Evolutionary conservation across 2,888 invertebrate genomes (phyloP), one percentile per base, ranked within the genome.

Genomic region (Octodonta nipae): DNA sequence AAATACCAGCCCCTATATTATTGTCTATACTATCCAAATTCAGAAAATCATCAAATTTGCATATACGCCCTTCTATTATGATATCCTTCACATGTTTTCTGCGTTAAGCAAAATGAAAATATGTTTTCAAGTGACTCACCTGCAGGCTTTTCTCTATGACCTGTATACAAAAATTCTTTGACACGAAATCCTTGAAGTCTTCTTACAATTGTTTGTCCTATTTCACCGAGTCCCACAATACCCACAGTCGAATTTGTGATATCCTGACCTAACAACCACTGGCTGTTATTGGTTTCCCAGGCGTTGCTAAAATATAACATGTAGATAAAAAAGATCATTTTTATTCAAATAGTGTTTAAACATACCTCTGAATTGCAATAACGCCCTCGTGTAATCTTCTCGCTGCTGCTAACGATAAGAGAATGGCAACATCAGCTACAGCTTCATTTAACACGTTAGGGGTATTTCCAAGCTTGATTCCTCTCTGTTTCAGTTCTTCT

Each of bases 391-490:
- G 75, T 32, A 85, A 69, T 33, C 87, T 47, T 43, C 88, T 70
- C 0, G 79, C 73, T 0, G 87, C 81, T 1, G 75, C 73, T 28
- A 93, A 67, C 34, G 84, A 53, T 3, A 92, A 60, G 2, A 83
- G 72, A 1, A 93, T 68, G 0, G 86, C 78, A 14, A 83, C 64
- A 52, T 93, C 89, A 2, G 92, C 88, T 0, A 86, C 84, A 0
- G 86, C 77, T 35, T 71, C 67, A 31, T 78, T 73, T 8, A 86
- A 58, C 0, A 86, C 84, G 13, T 68, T 65, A 0, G 86, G 85
- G 0, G 88, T 85, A 49, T 84, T 77, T 0, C 87, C 87, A 1
- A 91, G 63, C n/a, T 68, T 67, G 29, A 93, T 75, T 3, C 76
- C 75, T 25, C 79, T 68, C 33, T 65, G 67, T 54, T 75, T 76